phyloP scores from a whole-genome alignment of 2,113 vertebrate species.

The Isichthys henryi region DNA sequence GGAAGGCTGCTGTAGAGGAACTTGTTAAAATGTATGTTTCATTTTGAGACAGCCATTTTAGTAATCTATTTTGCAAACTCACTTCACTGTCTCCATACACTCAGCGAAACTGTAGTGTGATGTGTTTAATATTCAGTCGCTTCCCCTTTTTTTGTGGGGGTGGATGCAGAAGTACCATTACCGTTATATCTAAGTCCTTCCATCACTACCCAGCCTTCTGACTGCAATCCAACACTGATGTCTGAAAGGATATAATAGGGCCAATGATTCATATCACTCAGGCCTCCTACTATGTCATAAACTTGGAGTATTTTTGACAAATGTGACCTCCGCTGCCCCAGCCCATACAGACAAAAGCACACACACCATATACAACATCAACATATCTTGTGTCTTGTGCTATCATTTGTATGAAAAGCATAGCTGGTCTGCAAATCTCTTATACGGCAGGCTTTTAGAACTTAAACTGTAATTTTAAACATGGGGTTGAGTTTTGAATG shows the following conservation, averaged over 20 bases:
- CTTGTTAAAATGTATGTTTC: neutral
- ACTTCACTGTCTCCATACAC: neutral
- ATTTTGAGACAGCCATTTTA: neutral
- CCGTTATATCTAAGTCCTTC: neutral
- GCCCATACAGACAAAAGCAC: neutral
- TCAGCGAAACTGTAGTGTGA: neutral
- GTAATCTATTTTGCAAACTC: neutral
- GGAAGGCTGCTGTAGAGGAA: neutral
- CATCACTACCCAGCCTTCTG: neutral
- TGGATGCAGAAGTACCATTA: neutral
- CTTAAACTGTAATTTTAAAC: neutral
- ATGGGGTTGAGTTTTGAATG: neutral
- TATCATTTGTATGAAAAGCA: neutral
- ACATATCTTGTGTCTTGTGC: neutral
- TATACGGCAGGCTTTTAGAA: neutral
- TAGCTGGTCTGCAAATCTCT: neutral
- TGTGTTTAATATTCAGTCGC: neutral
- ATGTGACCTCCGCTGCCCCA: neutral
- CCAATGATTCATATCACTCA: conserved; percentile 23
- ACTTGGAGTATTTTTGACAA: neutral
- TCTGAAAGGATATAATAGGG: neutral
- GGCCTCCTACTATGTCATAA: conserved; percentile 19
- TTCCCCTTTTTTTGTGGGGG: neutral
- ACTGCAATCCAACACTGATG: neutral
- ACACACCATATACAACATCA: neutral